Percentiles rank a stretch among this genome's conserved stretches.
Evolutionary conservation across 2,113 vertebrate species (phyloP).

Genomic region (Istiophorus platypterus): DNA sequence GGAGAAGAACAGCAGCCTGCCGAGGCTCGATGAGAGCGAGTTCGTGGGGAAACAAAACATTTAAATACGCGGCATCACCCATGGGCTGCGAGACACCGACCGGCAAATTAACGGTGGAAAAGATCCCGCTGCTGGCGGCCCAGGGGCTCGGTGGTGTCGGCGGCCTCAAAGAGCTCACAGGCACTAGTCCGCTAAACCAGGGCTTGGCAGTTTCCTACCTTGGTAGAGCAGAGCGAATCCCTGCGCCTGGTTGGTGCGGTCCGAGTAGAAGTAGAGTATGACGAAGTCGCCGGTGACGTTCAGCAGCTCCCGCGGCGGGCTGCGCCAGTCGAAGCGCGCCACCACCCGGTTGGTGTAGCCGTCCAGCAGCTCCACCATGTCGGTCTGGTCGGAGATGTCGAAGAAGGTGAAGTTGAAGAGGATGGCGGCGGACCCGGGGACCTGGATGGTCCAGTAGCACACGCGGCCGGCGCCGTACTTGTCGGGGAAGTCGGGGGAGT

Average conservation of each 20-base stretch:
- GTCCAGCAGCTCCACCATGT: conserved; percentile 97
- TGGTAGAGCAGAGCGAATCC: conserved; percentile 94
- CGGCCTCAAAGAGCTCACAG: conserved; percentile 13
- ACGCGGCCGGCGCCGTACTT: conserved; percentile 89
- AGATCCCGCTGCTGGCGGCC: conserved; percentile 42
- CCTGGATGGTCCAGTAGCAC: conserved; percentile 96
- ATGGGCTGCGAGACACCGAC: conserved; percentile 69
- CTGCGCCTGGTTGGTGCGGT: conserved; percentile 93
- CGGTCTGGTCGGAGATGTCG: conserved; percentile 93
- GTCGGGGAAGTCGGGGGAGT: conserved; percentile 96
- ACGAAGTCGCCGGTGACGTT: conserved; percentile 93
- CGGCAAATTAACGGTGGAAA: conserved; percentile 72
- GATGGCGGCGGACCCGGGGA: conserved; percentile 88
- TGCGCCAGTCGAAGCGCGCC: conserved; percentile 91
- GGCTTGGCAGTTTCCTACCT: conserved; percentile 80
- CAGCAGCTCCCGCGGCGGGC: conserved; percentile 87
- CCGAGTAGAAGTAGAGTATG: conserved; percentile 97
- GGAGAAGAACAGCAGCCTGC: conserved; percentile 45
- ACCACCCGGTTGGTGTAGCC: conserved; percentile 92
- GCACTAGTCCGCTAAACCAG: conserved; percentile 4
- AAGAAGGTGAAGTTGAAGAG: conserved; percentile 95
- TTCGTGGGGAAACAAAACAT: conserved; percentile 63
- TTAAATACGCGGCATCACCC: conserved; percentile 60
- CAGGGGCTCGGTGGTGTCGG: too few relatives aligned
- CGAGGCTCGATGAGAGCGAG: conserved; percentile 50